Conservation (phyloP, 2,888 invertebrate species). For the Taphrorychus bicolor region DNA sequence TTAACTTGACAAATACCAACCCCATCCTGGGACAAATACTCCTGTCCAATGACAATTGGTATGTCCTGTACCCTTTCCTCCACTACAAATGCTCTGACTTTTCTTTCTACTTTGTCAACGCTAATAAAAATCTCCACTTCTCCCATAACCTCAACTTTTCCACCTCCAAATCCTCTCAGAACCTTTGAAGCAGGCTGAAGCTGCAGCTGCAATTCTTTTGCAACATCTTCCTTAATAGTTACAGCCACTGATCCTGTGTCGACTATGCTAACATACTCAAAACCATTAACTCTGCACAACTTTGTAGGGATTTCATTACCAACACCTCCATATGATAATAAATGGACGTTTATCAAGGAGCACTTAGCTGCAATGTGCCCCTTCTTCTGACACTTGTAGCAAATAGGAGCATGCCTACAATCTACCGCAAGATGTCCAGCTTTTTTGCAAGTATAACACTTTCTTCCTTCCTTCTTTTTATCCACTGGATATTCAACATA, state of each 20-base stretch:
- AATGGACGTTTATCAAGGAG: background rate
- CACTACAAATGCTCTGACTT: constrained; percentile 19
- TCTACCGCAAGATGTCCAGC: constrained; percentile 41
- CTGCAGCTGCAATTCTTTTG: constrained; percentile 8
- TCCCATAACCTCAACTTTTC: constrained; percentile 8
- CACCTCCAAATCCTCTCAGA: constrained; percentile 28
- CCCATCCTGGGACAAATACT: background rate
- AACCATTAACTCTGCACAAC: constrained; percentile 23
- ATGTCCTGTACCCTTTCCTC: constrained; percentile 10
- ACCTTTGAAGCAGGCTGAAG: background rate
- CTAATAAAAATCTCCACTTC: constrained; percentile 12
- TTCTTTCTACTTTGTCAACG: constrained; percentile 10
- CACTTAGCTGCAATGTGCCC: constrained; percentile 47
- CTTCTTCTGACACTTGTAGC: constrained; percentile 43
- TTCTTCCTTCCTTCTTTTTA: constrained; percentile 10
- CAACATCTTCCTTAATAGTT: constrained; percentile 16
- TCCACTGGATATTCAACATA: background rate
- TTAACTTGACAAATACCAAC: background rate
- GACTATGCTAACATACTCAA: constrained; percentile 7
- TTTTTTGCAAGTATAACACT: constrained; percentile 45
- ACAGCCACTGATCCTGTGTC: constrained; percentile 24
- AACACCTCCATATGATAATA: background rate
- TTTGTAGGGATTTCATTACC: background rate
- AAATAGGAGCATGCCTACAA: constrained; percentile 45
- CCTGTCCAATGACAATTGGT: constrained; percentile 28